Evolutionary conservation across 2,888 invertebrate species (phyloP), one percentile per base, ranked within the genome.

Genomic region (Branchinecta sandiegonensis): DNA sequence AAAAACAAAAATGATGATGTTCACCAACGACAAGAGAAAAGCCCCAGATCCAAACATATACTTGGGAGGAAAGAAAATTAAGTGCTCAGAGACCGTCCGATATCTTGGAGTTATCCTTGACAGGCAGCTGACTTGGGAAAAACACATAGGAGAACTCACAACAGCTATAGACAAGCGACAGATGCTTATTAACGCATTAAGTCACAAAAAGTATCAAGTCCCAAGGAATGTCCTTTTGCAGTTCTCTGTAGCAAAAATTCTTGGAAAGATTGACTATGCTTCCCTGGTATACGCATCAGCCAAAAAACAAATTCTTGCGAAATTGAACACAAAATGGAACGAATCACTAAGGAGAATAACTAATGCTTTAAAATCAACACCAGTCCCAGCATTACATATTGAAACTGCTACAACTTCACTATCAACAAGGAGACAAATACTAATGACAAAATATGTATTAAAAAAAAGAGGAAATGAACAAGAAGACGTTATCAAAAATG

Each of bases 81-180:
- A n/a, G n/a, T 48, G 50, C 50, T 11, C 50, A 48, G 50, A n/a
- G 50, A 48, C 11, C n/a, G 50, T 48, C n/a, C n/a, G 50, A 11
- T 48, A 48, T n/a, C 50, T 48, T 48, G 11, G 50, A 48, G 50
- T 48, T 48, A 11, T 48, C 50, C 50, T 48, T 48, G 50, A 48
- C n/a, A n/a, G n/a, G n/a, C n/a, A n/a, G n/a, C n/a, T n/a, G n/a
- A n/a, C n/a, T n/a, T n/a, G n/a, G n/a, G n/a, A n/a, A n/a, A n/a
- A n/a, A n/a, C n/a, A n/a, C n/a, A n/a, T n/a, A n/a, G n/a, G n/a
- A n/a, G n/a, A n/a, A n/a, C n/a, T n/a, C n/a, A n/a, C n/a, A n/a
- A n/a, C n/a, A n/a, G n/a, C n/a, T n/a, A n/a, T n/a, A n/a, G n/a
- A n/a, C n/a, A 48, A 11, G 50, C 11, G n/a, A n/a, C 50, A 50